Evolutionary conservation across 2,113 vertebrate genomes (phyloP).

Genomic region (Ascaphus truei): DNA sequence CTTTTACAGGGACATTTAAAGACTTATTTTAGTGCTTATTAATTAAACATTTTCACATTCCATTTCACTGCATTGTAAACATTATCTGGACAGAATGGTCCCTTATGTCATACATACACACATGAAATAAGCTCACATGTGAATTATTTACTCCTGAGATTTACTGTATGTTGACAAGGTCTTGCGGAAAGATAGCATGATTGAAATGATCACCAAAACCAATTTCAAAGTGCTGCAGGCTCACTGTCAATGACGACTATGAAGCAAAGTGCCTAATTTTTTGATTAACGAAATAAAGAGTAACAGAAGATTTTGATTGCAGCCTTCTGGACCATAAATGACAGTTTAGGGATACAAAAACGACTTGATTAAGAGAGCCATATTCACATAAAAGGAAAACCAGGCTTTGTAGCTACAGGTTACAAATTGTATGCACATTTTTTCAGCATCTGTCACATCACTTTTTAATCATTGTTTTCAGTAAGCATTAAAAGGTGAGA

Average conservation of each 20-base stretch:
- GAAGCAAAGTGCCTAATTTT: conserved; percentile 67
- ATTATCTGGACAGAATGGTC: not conserved
- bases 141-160: conserved; percentile 47
- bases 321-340: conserved; percentile 56
- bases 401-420: conserved; percentile 11
- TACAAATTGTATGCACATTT: conserved; percentile 15
- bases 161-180: conserved; percentile 53
- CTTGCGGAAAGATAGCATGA: conserved; percentile 46
- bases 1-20: not conserved
- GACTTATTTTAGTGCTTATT: not conserved
- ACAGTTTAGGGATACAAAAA: conserved; percentile 52
- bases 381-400: conserved; percentile 14
- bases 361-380: conserved; percentile 26
- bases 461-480: conserved; percentile 9
- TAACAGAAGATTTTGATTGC: conserved; percentile 63
- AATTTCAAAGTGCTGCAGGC: conserved; percentile 67
- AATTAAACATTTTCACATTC: conserved; percentile 15
- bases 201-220: conserved; percentile 66
- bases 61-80: conserved; percentile 3
- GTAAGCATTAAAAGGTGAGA: not conserved
- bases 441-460: conserved; percentile 4
- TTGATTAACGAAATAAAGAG: conserved; percentile 63
- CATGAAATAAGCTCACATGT: conserved; percentile 48
- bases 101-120: conserved; percentile 30
- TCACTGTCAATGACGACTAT: conserved; percentile 62